A percentile compares a stretch with the other conserved stretches of the same genome.
These are phyloP conservation scores for Drosophila seguyi DNA, from an alignment of 1,140 invertebrate species.

Conservation along the genomic window DNA sequence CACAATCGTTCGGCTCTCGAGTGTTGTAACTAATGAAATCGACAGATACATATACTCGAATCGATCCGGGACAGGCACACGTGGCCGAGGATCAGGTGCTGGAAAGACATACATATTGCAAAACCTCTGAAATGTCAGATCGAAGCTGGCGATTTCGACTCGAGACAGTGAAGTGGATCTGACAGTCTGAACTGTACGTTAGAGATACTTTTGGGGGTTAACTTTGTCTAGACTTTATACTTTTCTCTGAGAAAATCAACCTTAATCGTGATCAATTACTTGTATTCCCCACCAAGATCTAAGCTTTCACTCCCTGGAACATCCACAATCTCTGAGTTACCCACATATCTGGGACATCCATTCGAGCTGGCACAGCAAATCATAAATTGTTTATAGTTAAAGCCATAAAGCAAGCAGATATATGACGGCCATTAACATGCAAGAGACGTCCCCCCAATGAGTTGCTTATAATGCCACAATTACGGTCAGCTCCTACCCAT, in stretches of 20 bases:
- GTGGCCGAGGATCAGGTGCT: conserved; percentile 63
- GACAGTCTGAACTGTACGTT: background rate
- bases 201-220: no score
- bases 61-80: conserved; percentile 49
- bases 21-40: conserved; percentile 69
- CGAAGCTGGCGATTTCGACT: conserved; percentile 3
- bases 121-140: conserved; percentile 41
- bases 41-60: conserved; percentile 19
- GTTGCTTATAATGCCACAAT: conserved; percentile 53
- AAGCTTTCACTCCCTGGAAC: conserved; percentile 5
- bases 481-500: conserved; percentile 39
- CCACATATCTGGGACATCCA: conserved; percentile 23
- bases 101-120: conserved; percentile 19
- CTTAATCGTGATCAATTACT: conserved; percentile 7
- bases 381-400: conserved; percentile 78
- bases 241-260: background rate
- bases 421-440: conserved; percentile 73
- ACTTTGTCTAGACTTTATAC: background rate
- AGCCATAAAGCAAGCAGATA: conserved; percentile 72
- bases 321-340: conserved; percentile 8
- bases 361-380: conserved; percentile 38
- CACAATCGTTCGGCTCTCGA: conserved; percentile 55
- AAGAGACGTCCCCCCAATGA: conserved; percentile 4
- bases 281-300: background rate
- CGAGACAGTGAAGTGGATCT: background rate